Evolutionary conservation across 2,797 vertebrate species (phyloP), one percentile per base, ranked within the genome.

Genomic region (Paratrypauchen microcephalus): DNA sequence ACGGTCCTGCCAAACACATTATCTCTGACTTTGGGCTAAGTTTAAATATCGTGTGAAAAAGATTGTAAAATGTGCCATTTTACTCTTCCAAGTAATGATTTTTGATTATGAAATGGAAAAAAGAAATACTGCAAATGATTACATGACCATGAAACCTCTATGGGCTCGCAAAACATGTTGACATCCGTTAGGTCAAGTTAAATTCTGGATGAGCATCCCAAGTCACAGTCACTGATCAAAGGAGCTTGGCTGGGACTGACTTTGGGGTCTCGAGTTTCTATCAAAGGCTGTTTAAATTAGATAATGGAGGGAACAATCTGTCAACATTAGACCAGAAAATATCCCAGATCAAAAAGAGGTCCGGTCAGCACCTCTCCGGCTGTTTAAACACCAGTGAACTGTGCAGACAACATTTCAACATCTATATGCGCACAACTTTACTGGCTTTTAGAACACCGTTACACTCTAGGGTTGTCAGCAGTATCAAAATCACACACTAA

Each of bases 1-100:
- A 50, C 39, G 12, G 39, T 11, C 78, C 80, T 72, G 79, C 86
- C 80, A 70, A 77, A 69, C 71, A 69, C 74, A 75, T 77, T 73
- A 60, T 52, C 69, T 73, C 76, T 62, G 57, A 81, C 68, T 73
- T 66, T n/a, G 67, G 70, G 59, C 68, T 64, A 5, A 12, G 55
- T 57, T 57, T 41, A 39, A n/a, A 24, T 39, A 24, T 24, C 52
- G 12, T 45, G 41, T 45, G 41, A 45, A 45, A 45, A 13, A 45
- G 3, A 45, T 16, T 45, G 41, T 45, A 45, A 45, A 45, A 45
- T 45, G 41, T 2, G 13, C 1, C 19, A 32, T 61, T 61, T 61
- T 61, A 15, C 19, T 39, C 39, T 8, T 41, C 7, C 13, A 63
- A 47, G 41, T 64, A 7, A 1, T 41, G 21, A 23, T 23, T 23